Percentiles rank a stretch among this genome's conserved stretches.
Conservation (phyloP, 2,888 invertebrate genomes). For the Unio delphinus region DNA sequence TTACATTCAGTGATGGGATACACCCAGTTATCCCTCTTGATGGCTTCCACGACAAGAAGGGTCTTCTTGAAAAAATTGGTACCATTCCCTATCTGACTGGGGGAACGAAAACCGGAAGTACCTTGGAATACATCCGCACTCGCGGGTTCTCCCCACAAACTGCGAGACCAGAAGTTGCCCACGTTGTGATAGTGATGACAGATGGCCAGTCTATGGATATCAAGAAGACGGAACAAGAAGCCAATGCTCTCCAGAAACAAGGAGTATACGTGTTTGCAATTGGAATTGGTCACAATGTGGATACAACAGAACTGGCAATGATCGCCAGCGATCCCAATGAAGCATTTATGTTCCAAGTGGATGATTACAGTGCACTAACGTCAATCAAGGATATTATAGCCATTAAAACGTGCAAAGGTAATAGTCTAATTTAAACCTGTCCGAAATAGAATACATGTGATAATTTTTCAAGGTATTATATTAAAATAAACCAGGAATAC, state of each 20-base stretch:
- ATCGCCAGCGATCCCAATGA: slow-evolving; percentile 51
- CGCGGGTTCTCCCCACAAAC: slow-evolving; percentile 19
- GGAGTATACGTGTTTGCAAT: slow-evolving; percentile 39
- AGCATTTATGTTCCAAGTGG: slow-evolving; percentile 47
- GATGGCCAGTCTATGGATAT: slow-evolving; percentile 40
- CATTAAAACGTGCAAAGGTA: slow-evolving; percentile 46
- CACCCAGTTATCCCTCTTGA: slow-evolving; percentile 36
- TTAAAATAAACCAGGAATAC: no score
- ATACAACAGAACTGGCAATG: slow-evolving; percentile 39
- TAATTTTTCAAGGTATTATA: no score
- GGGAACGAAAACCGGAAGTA: slow-evolving; percentile 38
- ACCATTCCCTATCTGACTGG: slow-evolving; percentile 24
- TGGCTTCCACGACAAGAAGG: slow-evolving; percentile 17
- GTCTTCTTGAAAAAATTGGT: slow-evolving; percentile 29
- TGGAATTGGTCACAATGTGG: slow-evolving; percentile 35
- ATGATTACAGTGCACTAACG: slow-evolving; percentile 43
- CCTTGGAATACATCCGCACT: slow-evolving; percentile 27
- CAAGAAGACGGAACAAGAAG: slow-evolving; percentile 20
- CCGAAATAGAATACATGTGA: no score
- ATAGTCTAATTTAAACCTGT: not conserved
- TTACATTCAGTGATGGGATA: slow-evolving; percentile 42
- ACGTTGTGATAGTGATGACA: slow-evolving; percentile 41
- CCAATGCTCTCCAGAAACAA: slow-evolving; percentile 19
- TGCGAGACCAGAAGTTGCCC: slow-evolving; percentile 28
- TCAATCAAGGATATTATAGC: slow-evolving; percentile 43